Evolutionary conservation across 2,113 vertebrate genomes (phyloP), one percentile per base, ranked within the genome.

Genomic region (Catharus fuscescens): DNA sequence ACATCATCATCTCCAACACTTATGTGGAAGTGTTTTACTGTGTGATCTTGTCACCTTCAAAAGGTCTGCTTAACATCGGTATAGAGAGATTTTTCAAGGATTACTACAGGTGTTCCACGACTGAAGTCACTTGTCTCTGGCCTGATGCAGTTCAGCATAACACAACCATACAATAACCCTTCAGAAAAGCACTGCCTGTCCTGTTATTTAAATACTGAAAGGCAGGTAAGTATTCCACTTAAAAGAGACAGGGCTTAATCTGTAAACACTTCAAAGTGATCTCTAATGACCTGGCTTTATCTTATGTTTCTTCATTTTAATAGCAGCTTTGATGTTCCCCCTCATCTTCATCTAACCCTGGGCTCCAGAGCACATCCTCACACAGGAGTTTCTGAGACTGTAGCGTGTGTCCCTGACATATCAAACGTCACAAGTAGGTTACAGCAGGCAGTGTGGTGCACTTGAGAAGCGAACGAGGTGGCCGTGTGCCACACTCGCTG

Each of bases 231-330:
- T 94, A 90, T 88, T 57, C 65, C 71, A 81, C 90, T 95, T 95
- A 91, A 95, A 90, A 89, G 72, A 93, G 90, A 95, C 71, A 83
- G 74, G 38, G 57, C 32, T 93, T 94, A 92, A 96, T 92, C 85
- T 93, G 80, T 83, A 92, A 96, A 96, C 94, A 94, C 92, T 97
- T 97, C 95, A 97, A 96, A 97, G 88, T 80, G 73, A 84, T 94
- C 80, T 86, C 95, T 93, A 94, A 96, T 77, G 54, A 90, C 80
- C 86, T 74, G 72, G 64, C 25, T 95, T 88, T 93, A 95, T 92
- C 71, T 94, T 95, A 79, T 95, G 80, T 96, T 72, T 81, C 90
- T 82, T 96, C 86, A 66, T 78, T 92, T 95, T 90, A 88, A 88
- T 77, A 59, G 73, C 70, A 91, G 80, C 95, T 97, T 97, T 97